Percentiles rank a stretch among this genome's conserved stretches.
phyloP scores from a whole-genome alignment of 2,113 vertebrate species.

The Aramus guarauna region DNA sequence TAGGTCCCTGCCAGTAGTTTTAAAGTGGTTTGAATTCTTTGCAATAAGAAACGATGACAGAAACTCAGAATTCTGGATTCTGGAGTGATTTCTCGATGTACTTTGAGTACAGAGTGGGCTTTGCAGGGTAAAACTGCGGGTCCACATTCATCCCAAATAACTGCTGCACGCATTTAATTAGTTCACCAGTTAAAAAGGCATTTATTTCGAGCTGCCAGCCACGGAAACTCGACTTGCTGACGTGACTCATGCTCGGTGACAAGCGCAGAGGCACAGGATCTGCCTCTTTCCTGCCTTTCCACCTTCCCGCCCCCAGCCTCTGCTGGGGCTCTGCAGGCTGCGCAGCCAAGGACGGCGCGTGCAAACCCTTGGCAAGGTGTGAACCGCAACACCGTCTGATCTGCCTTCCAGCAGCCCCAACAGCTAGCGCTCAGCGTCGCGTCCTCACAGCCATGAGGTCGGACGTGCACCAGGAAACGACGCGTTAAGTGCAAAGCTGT shows the following conservation, averaged over 20 bases:
- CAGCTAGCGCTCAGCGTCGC: not conserved
- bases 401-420: not conserved
- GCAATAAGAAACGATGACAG: not conserved
- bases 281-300: not conserved
- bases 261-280: not conserved
- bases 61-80: not conserved
- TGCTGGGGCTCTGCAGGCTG: not conserved
- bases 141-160: too few relatives aligned
- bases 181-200: not conserved
- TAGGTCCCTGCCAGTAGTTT: not conserved
- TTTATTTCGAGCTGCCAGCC: not conserved
- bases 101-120: not conserved
- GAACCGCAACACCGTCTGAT: not conserved
- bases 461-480: accelerated
- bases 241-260: not conserved
- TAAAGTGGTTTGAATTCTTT: not conserved
- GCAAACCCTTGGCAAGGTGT: not conserved
- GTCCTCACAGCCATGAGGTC: not conserved
- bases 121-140: not conserved
- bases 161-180: not conserved
- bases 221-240: not conserved
- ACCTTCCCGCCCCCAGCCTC: not conserved
- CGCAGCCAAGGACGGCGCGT: accelerated
- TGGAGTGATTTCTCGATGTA: not conserved
- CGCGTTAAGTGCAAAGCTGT: not conserved